phyloP scores from a whole-genome alignment of 2,113 vertebrate species.

The Nibea albiflora region DNA sequence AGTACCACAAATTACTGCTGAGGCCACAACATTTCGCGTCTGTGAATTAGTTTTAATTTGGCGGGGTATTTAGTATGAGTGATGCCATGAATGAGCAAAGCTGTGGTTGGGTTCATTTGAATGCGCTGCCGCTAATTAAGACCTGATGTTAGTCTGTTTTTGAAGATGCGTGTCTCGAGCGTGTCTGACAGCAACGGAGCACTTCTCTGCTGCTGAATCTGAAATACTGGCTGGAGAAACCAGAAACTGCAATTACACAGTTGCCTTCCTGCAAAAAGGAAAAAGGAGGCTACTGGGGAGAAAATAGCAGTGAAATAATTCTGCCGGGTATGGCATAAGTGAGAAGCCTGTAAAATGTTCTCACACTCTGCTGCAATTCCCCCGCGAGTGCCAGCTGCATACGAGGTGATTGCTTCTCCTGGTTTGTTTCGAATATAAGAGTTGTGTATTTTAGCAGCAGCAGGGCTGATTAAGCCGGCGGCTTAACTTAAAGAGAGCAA shows the following conservation, averaged over 20 bases:
- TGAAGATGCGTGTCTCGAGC: conserved; percentile 9
- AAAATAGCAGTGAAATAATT: conserved; percentile 4
- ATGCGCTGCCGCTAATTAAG: conserved; percentile 9
- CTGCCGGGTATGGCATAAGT: neutral
- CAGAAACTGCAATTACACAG: neutral
- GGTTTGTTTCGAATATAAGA: neutral
- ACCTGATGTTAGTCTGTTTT: neutral
- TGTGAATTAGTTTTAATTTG: conserved; percentile 8
- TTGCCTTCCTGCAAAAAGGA: neutral
- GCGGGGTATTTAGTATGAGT: conserved; percentile 9
- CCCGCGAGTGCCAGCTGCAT: neutral
- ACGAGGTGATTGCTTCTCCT: neutral
- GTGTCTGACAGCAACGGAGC: neutral
- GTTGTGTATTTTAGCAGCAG: neutral
- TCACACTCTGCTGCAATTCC: neutral
- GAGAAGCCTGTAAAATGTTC: conserved; percentile 9
- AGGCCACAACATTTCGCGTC: conserved; percentile 1
- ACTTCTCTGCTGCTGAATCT: neutral
- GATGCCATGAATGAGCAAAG: conserved; percentile 20
- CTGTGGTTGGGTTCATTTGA: conserved; percentile 11
- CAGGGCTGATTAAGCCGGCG: neutral
- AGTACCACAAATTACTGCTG: neutral
- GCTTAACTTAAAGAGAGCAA: neutral
- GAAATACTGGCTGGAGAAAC: conserved; percentile 7
- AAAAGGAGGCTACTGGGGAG: neutral